Conservation (phyloP, 2,113 vertebrate species). For the Mormyrus iriodes region DNA sequence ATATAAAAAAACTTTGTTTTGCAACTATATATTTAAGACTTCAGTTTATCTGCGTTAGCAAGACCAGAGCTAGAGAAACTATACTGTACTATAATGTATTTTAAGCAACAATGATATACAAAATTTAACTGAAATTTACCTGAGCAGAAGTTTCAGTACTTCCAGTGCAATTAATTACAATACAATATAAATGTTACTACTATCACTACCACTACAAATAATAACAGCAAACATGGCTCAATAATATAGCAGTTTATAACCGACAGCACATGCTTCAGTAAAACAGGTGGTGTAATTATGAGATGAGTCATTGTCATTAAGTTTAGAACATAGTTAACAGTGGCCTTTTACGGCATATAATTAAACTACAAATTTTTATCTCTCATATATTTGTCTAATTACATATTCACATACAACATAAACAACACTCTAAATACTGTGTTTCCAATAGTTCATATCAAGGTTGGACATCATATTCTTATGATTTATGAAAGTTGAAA, state of each 20-base stretch:
- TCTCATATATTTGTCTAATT: conserved; percentile 68
- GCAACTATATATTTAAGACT: not conserved
- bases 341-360: conserved; percentile 90
- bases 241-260: not conserved
- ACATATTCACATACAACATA: conserved; percentile 35
- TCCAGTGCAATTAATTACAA: not conserved
- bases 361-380: conserved; percentile 76
- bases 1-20: not conserved
- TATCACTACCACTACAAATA: not conserved
- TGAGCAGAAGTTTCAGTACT: not conserved
- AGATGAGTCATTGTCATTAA: conserved; percentile 98
- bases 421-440: conserved; percentile 31
- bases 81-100: not conserved
- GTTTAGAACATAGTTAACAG: conserved; percentile 93
- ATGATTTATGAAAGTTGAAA: not conserved
- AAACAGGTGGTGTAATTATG: conserved; percentile 98
- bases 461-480: not conserved
- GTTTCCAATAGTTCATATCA: not conserved
- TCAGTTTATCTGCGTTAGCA: not conserved
- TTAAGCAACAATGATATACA: not conserved
- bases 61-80: not conserved
- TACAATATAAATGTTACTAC: not conserved
- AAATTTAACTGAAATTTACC: not conserved
- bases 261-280: conserved; percentile 92
- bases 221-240: not conserved